Evolutionary conservation across 2,888 invertebrate species (phyloP), one percentile per base, ranked within the genome.

Genomic region (Odontocolon sp.): DNA sequence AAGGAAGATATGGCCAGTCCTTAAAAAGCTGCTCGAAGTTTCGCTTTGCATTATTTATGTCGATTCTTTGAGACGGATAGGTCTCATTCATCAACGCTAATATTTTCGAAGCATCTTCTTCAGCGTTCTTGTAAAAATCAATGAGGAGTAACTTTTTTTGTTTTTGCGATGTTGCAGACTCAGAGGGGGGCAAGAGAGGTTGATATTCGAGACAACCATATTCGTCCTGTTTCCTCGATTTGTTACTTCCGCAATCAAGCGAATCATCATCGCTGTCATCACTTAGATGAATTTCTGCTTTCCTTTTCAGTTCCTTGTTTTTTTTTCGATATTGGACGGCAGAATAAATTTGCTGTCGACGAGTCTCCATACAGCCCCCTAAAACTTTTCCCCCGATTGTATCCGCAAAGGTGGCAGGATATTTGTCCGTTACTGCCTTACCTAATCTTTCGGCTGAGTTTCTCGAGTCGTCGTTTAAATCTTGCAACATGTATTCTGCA

Each of bases 341-440:
- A 31, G 45, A 68, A n/a, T 74, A 73, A 23, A 73, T 73, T 45
- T 67, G 73, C 9, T 66, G 36, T 5, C 59, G 23, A n/a, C 67
- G 16, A 59, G 36, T 36, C 21, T 68, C 54, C 36, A 54, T 61
- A 0, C 74, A 67, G 1, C 50, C 16, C 1, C 74, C 74, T 11
- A 74, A 54, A 8, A 63, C 16, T 23, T 45, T 21, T 5, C 45
- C 11, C n/a, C 21, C 31, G 36, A 74, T 74, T n/a, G 26, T 28
- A 28, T 68, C 74, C 14, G 21, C 21, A 26, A 74, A 74, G 28
- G 61, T 61, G 54, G 40, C 61, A 2, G 68, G 68, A 63, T 63
- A 74, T 21, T 45, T 74, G 6, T 56, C 42, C 3, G 47, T 50
- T 14, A 68, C 61, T n/a, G 52, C 36, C 9, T 26, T 52, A 3